Conservation (phyloP, 2,888 invertebrate genomes). For the Callosobruchus maculatus region DNA sequence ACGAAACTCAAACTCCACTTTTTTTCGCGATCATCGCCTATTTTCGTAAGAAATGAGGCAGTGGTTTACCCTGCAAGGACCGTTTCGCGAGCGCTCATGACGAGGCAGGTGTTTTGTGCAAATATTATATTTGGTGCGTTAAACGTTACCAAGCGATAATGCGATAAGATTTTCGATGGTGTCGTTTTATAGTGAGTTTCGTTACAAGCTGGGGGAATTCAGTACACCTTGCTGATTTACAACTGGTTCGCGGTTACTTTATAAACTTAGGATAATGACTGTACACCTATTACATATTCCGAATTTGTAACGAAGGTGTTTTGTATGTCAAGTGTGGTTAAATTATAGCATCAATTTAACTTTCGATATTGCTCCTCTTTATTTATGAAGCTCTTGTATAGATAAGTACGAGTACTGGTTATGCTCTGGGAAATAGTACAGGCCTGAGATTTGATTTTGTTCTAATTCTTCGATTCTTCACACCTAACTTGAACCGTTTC, state of each 20-base stretch:
- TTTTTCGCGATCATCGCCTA: no score
- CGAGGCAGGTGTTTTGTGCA: background rate
- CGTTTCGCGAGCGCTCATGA: background rate
- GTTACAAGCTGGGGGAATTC: background rate
- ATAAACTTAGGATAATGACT: background rate
- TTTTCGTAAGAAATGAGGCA: no score
- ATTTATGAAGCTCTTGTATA: no score
- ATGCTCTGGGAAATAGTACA: no score
- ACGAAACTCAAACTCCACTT: no score
- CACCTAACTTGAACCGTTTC: no score
- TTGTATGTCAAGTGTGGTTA: background rate
- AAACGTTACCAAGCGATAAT: background rate
- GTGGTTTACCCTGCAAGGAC: background rate
- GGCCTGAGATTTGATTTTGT: no score
- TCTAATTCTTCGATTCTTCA: no score
- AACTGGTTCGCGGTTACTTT: background rate
- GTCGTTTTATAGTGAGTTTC: background rate
- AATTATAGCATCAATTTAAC: background rate
- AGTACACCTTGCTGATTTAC: background rate
- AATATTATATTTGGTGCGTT: background rate
- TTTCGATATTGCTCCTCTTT: background rate
- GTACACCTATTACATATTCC: background rate
- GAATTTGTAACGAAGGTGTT: background rate
- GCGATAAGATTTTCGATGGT: background rate
- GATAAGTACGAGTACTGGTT: no score